Conservation (phyloP, 2,113 vertebrate genomes). For the Acrocephalus arundinaceus region DNA sequence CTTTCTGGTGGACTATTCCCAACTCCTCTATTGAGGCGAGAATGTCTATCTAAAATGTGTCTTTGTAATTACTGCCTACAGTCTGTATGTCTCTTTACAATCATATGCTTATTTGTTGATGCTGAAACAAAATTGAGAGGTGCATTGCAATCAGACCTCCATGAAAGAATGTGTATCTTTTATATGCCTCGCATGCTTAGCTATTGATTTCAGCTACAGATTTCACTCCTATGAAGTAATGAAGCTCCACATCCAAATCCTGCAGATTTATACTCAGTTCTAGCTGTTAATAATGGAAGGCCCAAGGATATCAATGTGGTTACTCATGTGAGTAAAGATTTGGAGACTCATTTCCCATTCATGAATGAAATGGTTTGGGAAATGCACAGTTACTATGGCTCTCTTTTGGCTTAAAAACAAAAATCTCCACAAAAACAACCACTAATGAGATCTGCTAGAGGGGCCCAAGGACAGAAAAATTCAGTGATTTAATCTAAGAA, state of each 20-base stretch:
- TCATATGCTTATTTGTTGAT: conserved; percentile 47
- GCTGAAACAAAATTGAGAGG: neutral
- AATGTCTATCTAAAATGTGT: conserved; percentile 31
- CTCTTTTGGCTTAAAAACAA: conserved; percentile 42
- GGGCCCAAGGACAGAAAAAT: neutral
- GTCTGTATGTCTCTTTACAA: neutral
- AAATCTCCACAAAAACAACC: conserved; percentile 22
- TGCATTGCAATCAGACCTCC: conserved; percentile 47
- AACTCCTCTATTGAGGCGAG: neutral
- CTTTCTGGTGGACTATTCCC: conserved; percentile 32
- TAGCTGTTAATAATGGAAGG: conserved; percentile 33
- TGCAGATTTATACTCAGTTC: conserved; percentile 5
- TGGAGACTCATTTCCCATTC: conserved; percentile 36
- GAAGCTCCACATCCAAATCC: conserved; percentile 17
- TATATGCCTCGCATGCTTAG: neutral
- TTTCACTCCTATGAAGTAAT: conserved; percentile 33
- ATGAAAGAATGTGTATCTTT: conserved; percentile 28
- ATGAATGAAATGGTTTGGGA: conserved; percentile 57
- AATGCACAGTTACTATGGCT: conserved; percentile 55
- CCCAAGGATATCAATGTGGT: conserved; percentile 46
- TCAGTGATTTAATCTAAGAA: neutral
- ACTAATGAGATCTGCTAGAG: conserved; percentile 10
- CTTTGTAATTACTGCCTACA: conserved; percentile 47
- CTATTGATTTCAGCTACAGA: conserved; percentile 41
- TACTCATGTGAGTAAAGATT: conserved; percentile 54